Conservation (phyloP, 2,797 vertebrate species). For the Thunnus albacares region DNA sequence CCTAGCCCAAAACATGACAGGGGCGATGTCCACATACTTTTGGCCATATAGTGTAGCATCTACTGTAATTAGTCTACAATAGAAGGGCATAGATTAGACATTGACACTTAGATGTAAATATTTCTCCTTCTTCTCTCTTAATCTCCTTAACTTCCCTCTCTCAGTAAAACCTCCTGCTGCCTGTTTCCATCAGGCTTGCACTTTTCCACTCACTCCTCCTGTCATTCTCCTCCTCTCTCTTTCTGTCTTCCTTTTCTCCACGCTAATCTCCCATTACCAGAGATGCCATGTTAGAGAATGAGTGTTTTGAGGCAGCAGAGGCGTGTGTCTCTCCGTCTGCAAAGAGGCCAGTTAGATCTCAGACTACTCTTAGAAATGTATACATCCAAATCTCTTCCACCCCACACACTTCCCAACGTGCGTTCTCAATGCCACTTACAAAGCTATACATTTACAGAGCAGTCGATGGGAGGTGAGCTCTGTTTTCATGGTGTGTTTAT, state of each 20-base stretch:
- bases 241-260: conserved; percentile 45
- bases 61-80: conserved; percentile 15
- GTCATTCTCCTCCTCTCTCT: conserved; percentile 48
- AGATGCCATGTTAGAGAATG: conserved; percentile 68
- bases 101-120: conserved; percentile 31
- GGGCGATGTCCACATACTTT: background rate
- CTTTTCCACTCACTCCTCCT: conserved; percentile 39
- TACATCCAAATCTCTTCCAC: conserved; percentile 51
- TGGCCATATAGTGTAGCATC: background rate
- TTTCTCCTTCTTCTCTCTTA: conserved; percentile 29
- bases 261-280: conserved; percentile 71
- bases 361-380: conserved; percentile 60
- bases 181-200: conserved; percentile 52
- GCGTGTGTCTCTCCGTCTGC: conserved; percentile 56
- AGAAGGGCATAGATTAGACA: conserved; percentile 26
- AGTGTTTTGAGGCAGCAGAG: conserved; percentile 62
- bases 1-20: background rate
- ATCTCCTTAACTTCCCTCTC: conserved; percentile 18
- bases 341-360: conserved; percentile 49
- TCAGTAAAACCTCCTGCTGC: conserved; percentile 27
- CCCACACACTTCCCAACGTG: conserved; percentile 43
- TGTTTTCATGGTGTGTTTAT: conserved; percentile 71
- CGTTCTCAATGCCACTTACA: conserved; percentile 56
- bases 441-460: conserved; percentile 67
- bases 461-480: conserved; percentile 63